Base-by-base conservation (phyloP, 2,888 invertebrate species). In the Poecilus cupreus region DNA sequence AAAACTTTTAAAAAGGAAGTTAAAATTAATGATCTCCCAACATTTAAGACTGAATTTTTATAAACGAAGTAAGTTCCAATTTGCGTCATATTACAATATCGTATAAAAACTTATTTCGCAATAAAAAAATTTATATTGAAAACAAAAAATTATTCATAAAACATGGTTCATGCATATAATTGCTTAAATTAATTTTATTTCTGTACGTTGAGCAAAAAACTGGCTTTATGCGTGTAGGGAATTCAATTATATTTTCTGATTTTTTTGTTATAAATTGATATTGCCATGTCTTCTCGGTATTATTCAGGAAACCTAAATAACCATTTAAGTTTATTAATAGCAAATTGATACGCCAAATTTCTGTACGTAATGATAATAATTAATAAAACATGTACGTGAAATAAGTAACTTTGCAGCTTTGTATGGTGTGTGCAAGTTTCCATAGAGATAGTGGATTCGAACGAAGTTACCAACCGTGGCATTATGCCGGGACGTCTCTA, bases 31-130 rank as follows among this genome's bases (percentile, higher is more conserved):
- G 54, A 54, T 54, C 54, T 18, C 20, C 10, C 54, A 54, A 20
- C 54, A 18, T 54, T 54, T 54, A 54, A 22, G 20, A 16, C 54
- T 16, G 54, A 54, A 54, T 54, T 54, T 54, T 54, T 54, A 54
- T 54, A 54, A 54, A 54, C 54, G 22, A 54, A 13, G 54, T 54
- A 54, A 54, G 20, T 16, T 16, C 54, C 54, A 54, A 54, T 54
- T 43, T 43, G 43, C 43, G 43, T 43, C 43, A 43, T n/a, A n/a
- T 43, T 54, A 54, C 18, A 54, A 54, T 54, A 54, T 54, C 16
- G 4, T 49, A 49, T 16, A 49, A 18, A 16, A 49, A 49, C 13
- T 5, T 3, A 16, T 49, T 49, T 54, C 10, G 20, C 18, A 16
- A 54, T 22, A 54, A 54, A 18, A 54, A n/a, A 54, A 49, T 2